Conservation (phyloP, 2,888 invertebrate genomes). For the Dryobotodes eremita region DNA sequence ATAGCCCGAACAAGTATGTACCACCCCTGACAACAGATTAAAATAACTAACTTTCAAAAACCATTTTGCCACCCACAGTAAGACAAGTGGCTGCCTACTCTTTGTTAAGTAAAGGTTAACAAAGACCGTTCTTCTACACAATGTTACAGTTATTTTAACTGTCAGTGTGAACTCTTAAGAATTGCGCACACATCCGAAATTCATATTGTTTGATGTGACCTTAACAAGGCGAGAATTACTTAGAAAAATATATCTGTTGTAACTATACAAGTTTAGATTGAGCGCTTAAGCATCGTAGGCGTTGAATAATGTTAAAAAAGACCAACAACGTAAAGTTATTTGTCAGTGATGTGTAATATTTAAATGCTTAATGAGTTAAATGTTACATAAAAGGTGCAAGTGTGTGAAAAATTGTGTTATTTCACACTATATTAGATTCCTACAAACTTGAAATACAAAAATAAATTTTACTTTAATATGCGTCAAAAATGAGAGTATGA, state of each 20-base stretch:
- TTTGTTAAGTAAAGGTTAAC: neutral
- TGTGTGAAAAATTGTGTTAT: neutral
- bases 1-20: too few species aligned
- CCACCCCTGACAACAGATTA: neutral
- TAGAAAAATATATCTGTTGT: conserved; percentile 43
- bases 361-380: conserved; percentile 5
- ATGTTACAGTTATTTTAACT: conserved; percentile 47
- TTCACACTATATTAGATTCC: neutral
- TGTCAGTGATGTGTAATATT: conserved; percentile 1
- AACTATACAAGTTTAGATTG: conserved; percentile 25
- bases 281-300: neutral
- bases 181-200: conserved; percentile 50
- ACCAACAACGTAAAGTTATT: neutral
- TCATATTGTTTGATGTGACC: conserved; percentile 59
- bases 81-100: neutral
- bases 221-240: conserved; percentile 59
- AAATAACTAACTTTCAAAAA: conserved; percentile 1
- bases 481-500: neutral
- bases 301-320: neutral
- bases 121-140: conserved; percentile 8
- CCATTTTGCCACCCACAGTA: conserved; percentile 5
- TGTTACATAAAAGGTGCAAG: conserved; percentile 7
- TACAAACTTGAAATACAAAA: too few species aligned
- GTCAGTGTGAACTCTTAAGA: conserved; percentile 46
- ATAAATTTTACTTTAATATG: neutral